Base-by-base conservation (phyloP, 2,113 vertebrate species). In the Suricata suricatta region DNA sequence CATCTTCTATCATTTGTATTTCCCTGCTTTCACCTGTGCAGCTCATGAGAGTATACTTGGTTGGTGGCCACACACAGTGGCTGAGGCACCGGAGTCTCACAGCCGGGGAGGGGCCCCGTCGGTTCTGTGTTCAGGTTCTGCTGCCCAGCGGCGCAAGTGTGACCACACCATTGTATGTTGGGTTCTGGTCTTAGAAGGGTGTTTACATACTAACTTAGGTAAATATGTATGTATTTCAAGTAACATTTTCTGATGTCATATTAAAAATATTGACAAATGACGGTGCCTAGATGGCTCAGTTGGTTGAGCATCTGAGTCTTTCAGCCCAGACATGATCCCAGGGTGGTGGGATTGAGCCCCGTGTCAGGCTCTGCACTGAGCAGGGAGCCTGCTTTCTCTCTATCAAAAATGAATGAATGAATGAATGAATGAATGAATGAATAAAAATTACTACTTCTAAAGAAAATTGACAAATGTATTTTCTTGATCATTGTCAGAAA, bases 61-160 rank as follows among this genome's bases (percentile, higher is more conserved):
- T 27, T 25, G 72, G 25, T 41, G 60, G 77, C 29, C 2, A 0
- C 38, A 38, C 7, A 16, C 0, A 6, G 13, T 29, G 47, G 50
- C 72, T 13, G 25, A 77, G 86, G 17, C 25, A 27, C 47, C 13
- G 12, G 33, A 7, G 44, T 81, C 21, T 94, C 44, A 74, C 63
- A 29, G 38, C 2, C 17, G 44, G 12, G 10, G 16, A 38, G n/a
- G 2, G 38, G 0, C 1, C 23, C 50, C 5, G 5, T 15, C 0
- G 10, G 64, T 35, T 50, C 50, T 50, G 47, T 44, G 35, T 38
- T 91, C 35, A 38, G 52, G 8, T 50, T 66, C 72, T 95, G 60
- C 23, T 89, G 16, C 68, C 9, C 50, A 93, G 35, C 5, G 81
- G 72, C 9, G 23, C 29, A 50, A 8, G 33, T 69, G 31, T 77